Conservation (phyloP, 1,140 invertebrate species). For the Hycleus phaleratus region DNA sequence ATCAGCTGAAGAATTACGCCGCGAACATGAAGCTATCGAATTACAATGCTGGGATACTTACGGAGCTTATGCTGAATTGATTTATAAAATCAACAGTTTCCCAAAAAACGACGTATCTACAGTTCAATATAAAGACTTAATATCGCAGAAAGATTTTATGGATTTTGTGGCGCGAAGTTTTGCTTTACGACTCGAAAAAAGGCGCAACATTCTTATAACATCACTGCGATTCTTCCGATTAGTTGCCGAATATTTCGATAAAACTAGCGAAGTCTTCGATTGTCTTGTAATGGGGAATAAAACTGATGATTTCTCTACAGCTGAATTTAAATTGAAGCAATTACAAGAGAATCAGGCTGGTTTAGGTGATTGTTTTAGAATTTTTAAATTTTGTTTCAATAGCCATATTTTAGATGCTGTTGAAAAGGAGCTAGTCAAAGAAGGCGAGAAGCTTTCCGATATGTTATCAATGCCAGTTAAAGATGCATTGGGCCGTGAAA, state of each 20-base stretch:
- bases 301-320: constrained; percentile 48
- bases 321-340: constrained; percentile 48
- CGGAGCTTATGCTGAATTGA: constrained; percentile 64
- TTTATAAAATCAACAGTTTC: constrained; percentile 58
- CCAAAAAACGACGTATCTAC: constrained; percentile 44
- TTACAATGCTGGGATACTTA: constrained; percentile 69
- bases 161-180: constrained; percentile 73
- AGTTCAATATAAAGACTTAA: constrained; percentile 46
- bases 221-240: constrained; percentile 68
- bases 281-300: constrained; percentile 54
- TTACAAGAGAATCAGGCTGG: constrained; percentile 47
- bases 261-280: constrained; percentile 59
- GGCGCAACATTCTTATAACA: constrained; percentile 68
- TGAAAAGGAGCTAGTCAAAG: constrained; percentile 60
- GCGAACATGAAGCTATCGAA: constrained; percentile 67
- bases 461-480: constrained; percentile 72
- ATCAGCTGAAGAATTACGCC: constrained; percentile 60
- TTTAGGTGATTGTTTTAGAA: constrained; percentile 40
- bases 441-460: constrained; percentile 72
- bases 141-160: constrained; percentile 67
- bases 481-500: constrained; percentile 66
- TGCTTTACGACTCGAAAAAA: constrained; percentile 63
- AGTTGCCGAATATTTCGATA: constrained; percentile 63
- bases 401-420: constrained; percentile 47
- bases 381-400: background rate